Conservation (phyloP, 1,140 invertebrate genomes). For the Aplysia californica region DNA sequence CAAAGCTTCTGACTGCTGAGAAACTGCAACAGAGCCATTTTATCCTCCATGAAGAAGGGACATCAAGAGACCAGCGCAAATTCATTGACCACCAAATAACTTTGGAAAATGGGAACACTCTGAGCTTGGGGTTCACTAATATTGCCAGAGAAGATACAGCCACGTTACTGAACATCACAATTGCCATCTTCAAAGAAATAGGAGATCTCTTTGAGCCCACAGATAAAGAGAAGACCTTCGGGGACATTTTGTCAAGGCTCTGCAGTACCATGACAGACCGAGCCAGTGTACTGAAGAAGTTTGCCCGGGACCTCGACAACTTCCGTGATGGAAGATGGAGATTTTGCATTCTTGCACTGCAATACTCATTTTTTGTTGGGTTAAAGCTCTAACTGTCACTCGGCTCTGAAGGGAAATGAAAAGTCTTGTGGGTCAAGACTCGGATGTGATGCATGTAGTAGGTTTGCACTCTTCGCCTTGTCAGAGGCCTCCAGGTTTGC, state of each 20-base stretch:
- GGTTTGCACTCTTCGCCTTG: background rate
- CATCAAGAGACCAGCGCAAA: background rate
- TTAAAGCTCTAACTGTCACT: background rate
- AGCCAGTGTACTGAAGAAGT: background rate
- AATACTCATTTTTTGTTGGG: background rate
- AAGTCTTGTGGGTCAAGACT: background rate
- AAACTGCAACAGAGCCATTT: background rate
- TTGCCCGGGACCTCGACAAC: background rate
- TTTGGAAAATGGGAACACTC: background rate
- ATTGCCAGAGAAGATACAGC: background rate
- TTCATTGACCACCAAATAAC: background rate
- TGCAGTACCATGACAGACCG: background rate
- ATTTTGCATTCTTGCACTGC: background rate
- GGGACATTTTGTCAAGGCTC: background rate
- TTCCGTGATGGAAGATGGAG: background rate
- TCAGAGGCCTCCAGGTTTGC: background rate
- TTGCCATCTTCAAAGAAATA: background rate
- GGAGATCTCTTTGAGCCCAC: background rate
- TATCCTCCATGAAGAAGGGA: background rate
- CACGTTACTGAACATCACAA: background rate
- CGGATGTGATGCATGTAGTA: background rate
- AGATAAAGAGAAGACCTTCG: background rate
- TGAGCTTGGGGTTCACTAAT: background rate
- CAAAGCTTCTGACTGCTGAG: background rate
- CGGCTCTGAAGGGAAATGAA: background rate